Evolutionary conservation across 2,888 invertebrate genomes (phyloP), one percentile per base, ranked within the genome.

Genomic region (Horisme vitalbata): DNA sequence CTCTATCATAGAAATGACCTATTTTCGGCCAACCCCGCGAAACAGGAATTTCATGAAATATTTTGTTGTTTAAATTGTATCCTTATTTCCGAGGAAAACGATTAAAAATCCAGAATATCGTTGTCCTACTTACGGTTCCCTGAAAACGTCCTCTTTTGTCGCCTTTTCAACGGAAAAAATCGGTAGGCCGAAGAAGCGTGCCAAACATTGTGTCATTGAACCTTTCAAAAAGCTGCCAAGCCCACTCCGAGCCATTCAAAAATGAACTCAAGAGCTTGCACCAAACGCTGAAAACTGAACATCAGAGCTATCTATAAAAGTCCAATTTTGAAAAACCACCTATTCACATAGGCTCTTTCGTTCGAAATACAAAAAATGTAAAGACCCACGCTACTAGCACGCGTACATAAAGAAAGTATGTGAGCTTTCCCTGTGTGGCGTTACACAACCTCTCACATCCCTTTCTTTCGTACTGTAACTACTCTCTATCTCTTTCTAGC

Each of bases 121-220:
- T 68, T 75, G 85, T 69, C 83, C 87, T 72, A 85, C 65, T 79
- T 86, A 73, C 68, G 59, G 61, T 81, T 81, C 74, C 71, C 69
- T 72, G 75, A 71, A 84, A 82, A 80, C 70, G 71, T 71, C 67
- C 61, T 75, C 79, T 79, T 82, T 83, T 83, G 82, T 81, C 62
- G 65, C 60, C 63, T 55, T 66, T 68, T 59, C 61, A 68, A 69
- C 66, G 66, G 68, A 80, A 85, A 83, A 84, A 86, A 80, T 79
- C 71, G 68, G 77, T 76, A 75, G 80, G 81, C 81, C 67, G 56
- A 63, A 59, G 62, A 63, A 68, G 73, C 78, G 83, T 84, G 86
- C 87, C 86, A 87, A 87, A 86, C 82, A 71, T 59, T 68, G 75
- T 79, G 87, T 86, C 87, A 83, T 71, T 86, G 87, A 88, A 84